Percentiles rank a stretch among this genome's conserved stretches.
phyloP scores from a whole-genome alignment of 1,140 invertebrate genomes.

The Drosophila sturtevanti region DNA sequence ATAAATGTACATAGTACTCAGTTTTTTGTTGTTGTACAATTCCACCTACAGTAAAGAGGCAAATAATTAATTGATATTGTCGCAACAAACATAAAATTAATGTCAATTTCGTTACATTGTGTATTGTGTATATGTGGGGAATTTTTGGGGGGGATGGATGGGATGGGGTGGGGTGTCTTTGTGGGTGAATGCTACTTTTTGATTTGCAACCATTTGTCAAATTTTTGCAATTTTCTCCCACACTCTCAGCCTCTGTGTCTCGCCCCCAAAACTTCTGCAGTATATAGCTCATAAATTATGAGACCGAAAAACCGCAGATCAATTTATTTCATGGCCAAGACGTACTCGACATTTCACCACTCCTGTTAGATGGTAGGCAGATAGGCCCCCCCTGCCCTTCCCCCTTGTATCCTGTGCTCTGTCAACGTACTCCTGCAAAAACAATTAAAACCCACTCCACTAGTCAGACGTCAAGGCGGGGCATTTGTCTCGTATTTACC shows the following conservation, averaged over 20 bases:
- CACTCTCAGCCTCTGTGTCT: not conserved
- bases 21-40: constrained; percentile 10
- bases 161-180: not conserved
- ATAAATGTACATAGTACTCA: constrained; percentile 9
- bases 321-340: constrained; percentile 74
- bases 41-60: constrained; percentile 13
- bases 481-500: constrained; percentile 56
- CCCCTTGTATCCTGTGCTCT: constrained; percentile 3
- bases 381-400: not conserved
- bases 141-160: not conserved
- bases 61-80: constrained; percentile 62
- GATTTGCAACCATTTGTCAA: constrained; percentile 71
- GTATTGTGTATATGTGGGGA: not conserved
- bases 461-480: constrained; percentile 60
- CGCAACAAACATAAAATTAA: constrained; percentile 62
- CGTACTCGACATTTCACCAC: constrained; percentile 40
- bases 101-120: constrained; percentile 57
- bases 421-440: constrained; percentile 57
- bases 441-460: constrained; percentile 67
- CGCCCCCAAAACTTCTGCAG: not conserved
- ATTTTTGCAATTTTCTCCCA: constrained; percentile 35
- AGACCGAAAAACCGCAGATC: constrained; percentile 64
- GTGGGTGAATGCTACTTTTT: constrained; percentile 37
- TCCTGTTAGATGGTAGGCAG: constrained; percentile 24
- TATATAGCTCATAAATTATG: constrained; percentile 69